Conservation (phyloP, 1,140 invertebrate species). For the Drosophila grimshawi region DNA sequence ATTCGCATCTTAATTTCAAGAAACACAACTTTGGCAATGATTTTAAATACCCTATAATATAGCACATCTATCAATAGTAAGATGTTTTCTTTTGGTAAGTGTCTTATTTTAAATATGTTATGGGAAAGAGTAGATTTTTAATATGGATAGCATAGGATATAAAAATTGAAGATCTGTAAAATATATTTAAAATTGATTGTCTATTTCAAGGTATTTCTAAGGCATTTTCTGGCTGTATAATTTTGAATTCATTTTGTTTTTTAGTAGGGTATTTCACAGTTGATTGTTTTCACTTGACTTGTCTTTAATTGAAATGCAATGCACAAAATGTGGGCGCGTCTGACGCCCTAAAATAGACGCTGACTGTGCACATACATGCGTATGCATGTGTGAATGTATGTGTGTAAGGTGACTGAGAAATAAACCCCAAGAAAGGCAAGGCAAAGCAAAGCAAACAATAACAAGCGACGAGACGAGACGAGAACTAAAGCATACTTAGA, state of each 20-base stretch:
- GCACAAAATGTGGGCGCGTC: conserved; percentile 50
- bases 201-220: no score
- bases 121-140: no score
- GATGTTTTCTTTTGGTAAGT: no score
- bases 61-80: no score
- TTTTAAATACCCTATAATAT: conserved; percentile 15
- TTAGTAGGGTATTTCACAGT: conserved; percentile 4
- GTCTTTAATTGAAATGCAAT: conserved; percentile 56
- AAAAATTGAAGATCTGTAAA: no score
- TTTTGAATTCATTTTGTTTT: no score
- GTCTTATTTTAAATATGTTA: no score
- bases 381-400: neutral
- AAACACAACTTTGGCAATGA: conserved; percentile 30
- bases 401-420: neutral
- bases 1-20: conserved; percentile 31
- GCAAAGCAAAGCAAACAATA: conserved; percentile 37
- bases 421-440: conserved; percentile 14
- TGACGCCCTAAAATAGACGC: conserved; percentile 23
- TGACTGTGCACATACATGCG: conserved; percentile 40
- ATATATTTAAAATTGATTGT: no score
- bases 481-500: conserved; percentile 54
- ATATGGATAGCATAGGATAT: no score
- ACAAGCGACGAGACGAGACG: conserved; percentile 4
- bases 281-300: conserved; percentile 3
- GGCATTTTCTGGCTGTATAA: no score